phyloP scores from a whole-genome alignment of 2,797 vertebrate species.

The Propithecus perrieri region DNA sequence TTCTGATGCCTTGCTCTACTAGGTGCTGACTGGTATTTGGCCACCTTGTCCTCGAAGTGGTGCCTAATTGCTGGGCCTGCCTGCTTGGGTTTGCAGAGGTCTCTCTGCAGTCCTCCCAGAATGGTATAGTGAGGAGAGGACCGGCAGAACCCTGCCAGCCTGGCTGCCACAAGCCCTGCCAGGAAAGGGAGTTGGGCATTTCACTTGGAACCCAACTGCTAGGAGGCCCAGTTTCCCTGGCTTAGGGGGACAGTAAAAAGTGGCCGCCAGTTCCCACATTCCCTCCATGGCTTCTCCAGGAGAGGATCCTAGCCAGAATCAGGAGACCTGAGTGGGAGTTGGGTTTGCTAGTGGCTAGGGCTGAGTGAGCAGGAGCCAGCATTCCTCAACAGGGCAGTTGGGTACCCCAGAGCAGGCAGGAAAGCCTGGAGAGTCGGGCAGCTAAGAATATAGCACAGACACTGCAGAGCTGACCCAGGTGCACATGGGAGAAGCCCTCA shows the following conservation, averaged over 20 bases:
- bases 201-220: background rate
- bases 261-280: background rate
- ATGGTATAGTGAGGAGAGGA: background rate
- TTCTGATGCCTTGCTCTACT: background rate
- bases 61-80: background rate
- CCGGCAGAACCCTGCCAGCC: background rate
- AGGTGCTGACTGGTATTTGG: background rate
- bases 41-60: background rate
- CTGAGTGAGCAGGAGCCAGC: background rate
- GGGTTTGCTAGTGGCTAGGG: background rate
- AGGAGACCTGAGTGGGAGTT: background rate
- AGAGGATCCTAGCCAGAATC: background rate
- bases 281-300: slow-evolving; percentile 15
- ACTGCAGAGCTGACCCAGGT: background rate
- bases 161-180: background rate
- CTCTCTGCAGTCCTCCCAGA: background rate
- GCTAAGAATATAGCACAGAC: background rate
- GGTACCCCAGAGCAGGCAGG: background rate
- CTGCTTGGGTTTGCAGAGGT: background rate
- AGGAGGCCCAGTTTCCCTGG: background rate
- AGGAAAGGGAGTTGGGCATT: background rate
- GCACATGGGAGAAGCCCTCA: background rate
- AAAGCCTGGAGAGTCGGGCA: background rate
- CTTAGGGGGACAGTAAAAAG: slow-evolving; percentile 14
- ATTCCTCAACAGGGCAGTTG: background rate